Evolutionary conservation across 2,888 invertebrate species (phyloP).

Genomic region (Lithophane socia): DNA sequence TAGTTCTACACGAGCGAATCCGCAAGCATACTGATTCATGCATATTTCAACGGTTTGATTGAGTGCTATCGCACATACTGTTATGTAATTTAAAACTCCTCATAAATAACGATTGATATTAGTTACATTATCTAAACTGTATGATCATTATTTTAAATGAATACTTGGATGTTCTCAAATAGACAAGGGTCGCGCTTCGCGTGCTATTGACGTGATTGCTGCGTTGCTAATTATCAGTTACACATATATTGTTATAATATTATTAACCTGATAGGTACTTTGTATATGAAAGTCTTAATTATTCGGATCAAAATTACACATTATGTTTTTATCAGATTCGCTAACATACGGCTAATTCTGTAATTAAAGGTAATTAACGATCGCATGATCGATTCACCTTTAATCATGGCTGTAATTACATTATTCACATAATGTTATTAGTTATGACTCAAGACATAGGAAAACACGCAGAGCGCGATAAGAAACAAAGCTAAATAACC

Average conservation of each 20-base stretch:
- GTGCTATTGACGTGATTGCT: slow-evolving; percentile 52
- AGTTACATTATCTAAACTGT: slow-evolving; percentile 21
- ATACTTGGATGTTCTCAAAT: slow-evolving; percentile 20
- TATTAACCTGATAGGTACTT: neutral
- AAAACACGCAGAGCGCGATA: slow-evolving; percentile 17
- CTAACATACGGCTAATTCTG: neutral
- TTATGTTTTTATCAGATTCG: neutral
- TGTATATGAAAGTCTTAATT: slow-evolving; percentile 2
- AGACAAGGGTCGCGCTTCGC: slow-evolving; percentile 41
- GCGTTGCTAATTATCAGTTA: slow-evolving; percentile 14
- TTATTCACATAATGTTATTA: slow-evolving; percentile 14
- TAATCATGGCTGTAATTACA: slow-evolving; percentile 2
- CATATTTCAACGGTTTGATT: slow-evolving; percentile 38
- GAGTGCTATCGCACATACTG: slow-evolving; percentile 39
- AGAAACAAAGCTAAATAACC: slow-evolving; percentile 5
- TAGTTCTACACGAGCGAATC: slow-evolving; percentile 22
- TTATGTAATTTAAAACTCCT: slow-evolving; percentile 30
- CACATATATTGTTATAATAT: slow-evolving; percentile 1
- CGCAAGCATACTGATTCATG: slow-evolving; percentile 27
- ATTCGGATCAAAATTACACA: slow-evolving; percentile 1
- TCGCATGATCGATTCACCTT: slow-evolving; percentile 5
- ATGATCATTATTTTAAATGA: slow-evolving; percentile 40
- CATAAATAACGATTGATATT: slow-evolving; percentile 14
- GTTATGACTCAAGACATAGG: slow-evolving; percentile 17
- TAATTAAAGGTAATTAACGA: neutral